Percentiles rank a stretch among this genome's conserved stretches.
phyloP scores from a whole-genome alignment of 2,888 invertebrate genomes.

The Carterocephalus palaemon region DNA sequence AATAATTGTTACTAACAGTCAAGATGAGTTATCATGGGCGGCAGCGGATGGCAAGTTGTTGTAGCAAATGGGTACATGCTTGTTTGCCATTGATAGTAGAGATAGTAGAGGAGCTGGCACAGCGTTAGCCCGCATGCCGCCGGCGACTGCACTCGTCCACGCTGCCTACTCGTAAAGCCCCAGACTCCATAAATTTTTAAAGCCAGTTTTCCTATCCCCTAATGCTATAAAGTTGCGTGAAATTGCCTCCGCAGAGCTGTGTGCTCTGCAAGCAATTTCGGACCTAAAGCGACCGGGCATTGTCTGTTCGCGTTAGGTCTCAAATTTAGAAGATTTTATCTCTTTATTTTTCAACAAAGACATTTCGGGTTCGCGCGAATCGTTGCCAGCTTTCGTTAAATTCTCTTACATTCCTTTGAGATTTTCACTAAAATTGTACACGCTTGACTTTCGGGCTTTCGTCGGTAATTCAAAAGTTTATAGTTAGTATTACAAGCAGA shows the following conservation, averaged over 20 bases:
- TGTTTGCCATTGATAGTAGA: too few relatives aligned
- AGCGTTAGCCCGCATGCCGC: too few relatives aligned
- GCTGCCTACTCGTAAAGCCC: too few relatives aligned
- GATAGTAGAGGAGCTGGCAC: too few relatives aligned
- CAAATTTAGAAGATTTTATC: conserved; percentile 22
- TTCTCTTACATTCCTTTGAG: conserved; percentile 9
- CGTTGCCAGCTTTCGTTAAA: conserved; percentile 2
- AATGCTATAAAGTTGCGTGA: conserved; percentile 15
- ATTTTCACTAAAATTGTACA: conserved; percentile 5
- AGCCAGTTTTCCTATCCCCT: conserved; percentile 9
- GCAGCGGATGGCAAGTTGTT: too few relatives aligned
- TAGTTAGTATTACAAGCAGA: too few relatives aligned
- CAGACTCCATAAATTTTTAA: conserved; percentile 4
- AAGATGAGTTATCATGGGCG: too few relatives aligned
- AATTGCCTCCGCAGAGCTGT: conserved; percentile 15
- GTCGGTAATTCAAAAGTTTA: not conserved
- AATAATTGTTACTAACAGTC: too few relatives aligned
- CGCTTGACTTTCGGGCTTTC: conserved; percentile 9
- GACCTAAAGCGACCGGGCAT: conserved; percentile 15
- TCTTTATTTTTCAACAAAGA: conserved; percentile 19
- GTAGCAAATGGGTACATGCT: too few relatives aligned
- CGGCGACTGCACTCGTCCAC: too few relatives aligned
- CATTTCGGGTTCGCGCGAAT: conserved; percentile 1
- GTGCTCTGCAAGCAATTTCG: conserved; percentile 11
- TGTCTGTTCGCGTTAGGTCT: conserved; percentile 22